Evolutionary conservation across 2,888 invertebrate species (phyloP).

Genomic region (Petrolisthes cinctipes): DNA sequence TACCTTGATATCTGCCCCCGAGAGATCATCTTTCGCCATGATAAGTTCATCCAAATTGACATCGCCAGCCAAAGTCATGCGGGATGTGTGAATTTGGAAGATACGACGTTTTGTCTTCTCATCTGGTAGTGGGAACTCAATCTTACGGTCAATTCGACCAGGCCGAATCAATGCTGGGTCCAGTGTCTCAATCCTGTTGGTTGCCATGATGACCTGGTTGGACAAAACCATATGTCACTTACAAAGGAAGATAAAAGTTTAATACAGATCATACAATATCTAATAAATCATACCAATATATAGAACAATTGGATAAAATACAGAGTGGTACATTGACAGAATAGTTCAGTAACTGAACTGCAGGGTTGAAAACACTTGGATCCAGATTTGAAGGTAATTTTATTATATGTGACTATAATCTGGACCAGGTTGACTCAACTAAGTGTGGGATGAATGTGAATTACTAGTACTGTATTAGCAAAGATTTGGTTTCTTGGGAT

Average conservation of each 20-base stretch:
- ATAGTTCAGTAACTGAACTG: not conserved
- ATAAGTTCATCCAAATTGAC: constrained; percentile 97
- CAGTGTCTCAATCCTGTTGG: constrained; percentile 96
- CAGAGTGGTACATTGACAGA: not conserved
- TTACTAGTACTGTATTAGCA: too few species aligned
- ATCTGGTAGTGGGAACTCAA: constrained; percentile 98
- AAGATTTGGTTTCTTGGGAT: too few species aligned
- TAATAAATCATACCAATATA: not conserved
- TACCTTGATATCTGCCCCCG: constrained; percentile 95
- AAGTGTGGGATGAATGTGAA: too few species aligned
- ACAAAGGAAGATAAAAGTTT: not conserved
- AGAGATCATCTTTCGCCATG: constrained; percentile 99
- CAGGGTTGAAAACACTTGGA: not conserved
- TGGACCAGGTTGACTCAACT: too few species aligned
- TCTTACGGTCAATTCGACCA: constrained; percentile 98
- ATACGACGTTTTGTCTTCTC: constrained; percentile 98
- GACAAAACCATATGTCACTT: not conserved
- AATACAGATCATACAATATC: not conserved
- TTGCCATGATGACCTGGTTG: constrained; percentile 91
- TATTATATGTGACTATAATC: too few species aligned
- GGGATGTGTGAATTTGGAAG: constrained; percentile 97
- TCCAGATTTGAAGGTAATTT: not conserved
- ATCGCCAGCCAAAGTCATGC: constrained; percentile 97
- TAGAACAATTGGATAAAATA: not conserved
- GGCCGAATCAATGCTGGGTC: constrained; percentile 99